phyloP scores from a whole-genome alignment of 2,797 vertebrate species.

The Hephaestus fuliginosus region DNA sequence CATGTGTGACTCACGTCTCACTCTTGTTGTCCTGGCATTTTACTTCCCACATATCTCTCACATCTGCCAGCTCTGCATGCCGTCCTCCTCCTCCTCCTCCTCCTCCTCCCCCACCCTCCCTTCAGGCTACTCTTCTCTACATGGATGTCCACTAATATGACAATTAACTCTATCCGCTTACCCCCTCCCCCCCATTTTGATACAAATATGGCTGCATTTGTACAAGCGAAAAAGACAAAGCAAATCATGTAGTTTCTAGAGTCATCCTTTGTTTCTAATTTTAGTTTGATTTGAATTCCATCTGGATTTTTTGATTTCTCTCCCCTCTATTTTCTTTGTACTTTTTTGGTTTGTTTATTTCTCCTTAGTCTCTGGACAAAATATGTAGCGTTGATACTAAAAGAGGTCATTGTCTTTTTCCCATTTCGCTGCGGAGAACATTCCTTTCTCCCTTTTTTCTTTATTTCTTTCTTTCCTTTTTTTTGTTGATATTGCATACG shows the following conservation, averaged over 20 bases:
- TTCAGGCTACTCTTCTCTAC: constrained; percentile 62
- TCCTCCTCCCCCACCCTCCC: constrained; percentile 45
- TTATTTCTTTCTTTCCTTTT: constrained; percentile 82
- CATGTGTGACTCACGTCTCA: constrained; percentile 82
- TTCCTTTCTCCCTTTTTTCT: constrained; percentile 93
- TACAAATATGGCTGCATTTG: constrained; percentile 81
- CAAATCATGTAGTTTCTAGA: constrained; percentile 79
- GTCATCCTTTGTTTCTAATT: constrained; percentile 73
- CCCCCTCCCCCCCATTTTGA: constrained; percentile 64
- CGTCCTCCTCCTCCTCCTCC: constrained; percentile 23
- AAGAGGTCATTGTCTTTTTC: constrained; percentile 97
- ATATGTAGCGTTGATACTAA: constrained; percentile 93
- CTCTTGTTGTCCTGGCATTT: constrained; percentile 79
- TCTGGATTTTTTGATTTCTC: constrained; percentile 66
- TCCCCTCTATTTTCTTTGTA: constrained; percentile 72
- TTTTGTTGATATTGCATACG: constrained; percentile 96
- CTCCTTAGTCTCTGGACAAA: constrained; percentile 86
- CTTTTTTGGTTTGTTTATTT: constrained; percentile 74
- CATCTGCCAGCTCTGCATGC: constrained; percentile 85
- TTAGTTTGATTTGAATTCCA: constrained; percentile 72
- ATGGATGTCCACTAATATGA: constrained; percentile 75
- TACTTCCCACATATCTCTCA: constrained; percentile 72
- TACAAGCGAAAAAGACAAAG: constrained; percentile 85
- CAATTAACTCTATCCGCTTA: constrained; percentile 70
- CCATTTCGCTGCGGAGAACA: constrained; percentile 97